Evolutionary conservation across 2,797 vertebrate genomes (phyloP), one percentile per base, ranked within the genome.

Genomic region (Falco rusticolus): DNA sequence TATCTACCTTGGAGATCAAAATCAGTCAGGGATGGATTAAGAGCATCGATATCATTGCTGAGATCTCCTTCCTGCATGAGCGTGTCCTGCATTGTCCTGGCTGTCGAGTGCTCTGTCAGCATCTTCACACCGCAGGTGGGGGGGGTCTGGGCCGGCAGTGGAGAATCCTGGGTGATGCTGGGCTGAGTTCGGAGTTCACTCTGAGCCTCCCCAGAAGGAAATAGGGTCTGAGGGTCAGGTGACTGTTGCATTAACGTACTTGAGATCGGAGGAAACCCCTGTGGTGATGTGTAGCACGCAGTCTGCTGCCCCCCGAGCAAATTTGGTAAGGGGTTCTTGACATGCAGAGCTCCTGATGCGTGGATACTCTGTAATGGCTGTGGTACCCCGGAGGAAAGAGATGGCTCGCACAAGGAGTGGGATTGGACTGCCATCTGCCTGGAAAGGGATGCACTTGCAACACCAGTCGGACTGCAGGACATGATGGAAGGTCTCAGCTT

Each of bases 11-110:
- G 99, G 95, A 99, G 98, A 92, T 99, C 99, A 68, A 99, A 98
- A 90, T 99, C 99, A 3, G 98, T 99, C 93, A 99, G 98, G 94
- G 98, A 99, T 1, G 99, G 99, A 83, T 99, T 99, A 60, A 99
- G 99, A 20, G 98, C 98, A 74, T 99, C 99, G 5, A 99, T 97
- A 68, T 99, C 99, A 3, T 98, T 99, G 88, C 97, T 98, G 76
- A 97, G 95, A 22, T 99, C 99, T n/a, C 98, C 98, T 2, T 99
- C 99, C 19, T 97, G 97, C 94, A 98, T 83, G 50, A 99, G 97
- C 16, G 98, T 91, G 39, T 99, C 99, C 25, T 98, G 98, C 97
- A 98, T 96, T 65, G 98, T 98, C 88, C 97, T 98, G 88, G 97
- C 96, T 13, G 97, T 93, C 3, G 98, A 97, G 53, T 98, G 98